Conservation (phyloP, 2,888 invertebrate genomes). For the Malacosoma neustria region DNA sequence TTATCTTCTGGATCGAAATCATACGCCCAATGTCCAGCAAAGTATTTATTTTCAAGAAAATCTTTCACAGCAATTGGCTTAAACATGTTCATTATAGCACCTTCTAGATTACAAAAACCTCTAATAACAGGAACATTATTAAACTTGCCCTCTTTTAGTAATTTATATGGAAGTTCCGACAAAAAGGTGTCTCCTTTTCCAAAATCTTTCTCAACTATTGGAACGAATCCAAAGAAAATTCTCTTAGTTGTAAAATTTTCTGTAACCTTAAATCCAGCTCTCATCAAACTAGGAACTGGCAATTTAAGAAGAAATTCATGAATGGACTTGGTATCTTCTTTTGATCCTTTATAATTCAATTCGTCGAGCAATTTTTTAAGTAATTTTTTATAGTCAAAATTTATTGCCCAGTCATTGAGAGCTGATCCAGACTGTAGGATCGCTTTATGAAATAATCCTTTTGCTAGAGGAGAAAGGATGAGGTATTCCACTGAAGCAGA, state of each 20-base stretch:
- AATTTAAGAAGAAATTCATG: slow-evolving; percentile 21
- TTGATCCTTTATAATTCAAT: slow-evolving; percentile 26
- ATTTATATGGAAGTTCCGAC: slow-evolving; percentile 39
- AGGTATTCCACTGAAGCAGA: slow-evolving; percentile 37
- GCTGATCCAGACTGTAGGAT: slow-evolving; percentile 42
- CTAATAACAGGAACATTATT: slow-evolving; percentile 53
- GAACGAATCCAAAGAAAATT: slow-evolving; percentile 34
- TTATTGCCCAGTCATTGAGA: slow-evolving; percentile 37
- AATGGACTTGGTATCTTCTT: slow-evolving; percentile 19
- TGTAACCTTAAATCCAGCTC: slow-evolving; percentile 15
- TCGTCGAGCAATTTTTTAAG: slow-evolving; percentile 20
- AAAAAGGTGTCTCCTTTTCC: slow-evolving; percentile 28
- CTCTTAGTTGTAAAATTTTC: slow-evolving; percentile 16
- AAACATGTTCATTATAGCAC: slow-evolving; percentile 33
- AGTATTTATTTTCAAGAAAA: slow-evolving; percentile 22
- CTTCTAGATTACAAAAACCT: slow-evolving; percentile 64
- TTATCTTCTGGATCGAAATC: slow-evolving; percentile 17
- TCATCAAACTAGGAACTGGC: slow-evolving; percentile 15
- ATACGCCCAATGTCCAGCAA: slow-evolving; percentile 22
- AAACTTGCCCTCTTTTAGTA: slow-evolving; percentile 42
- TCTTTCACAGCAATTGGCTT: slow-evolving; percentile 22
- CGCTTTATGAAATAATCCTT: slow-evolving; percentile 41
- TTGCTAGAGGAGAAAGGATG: slow-evolving; percentile 29
- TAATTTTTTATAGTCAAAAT: slow-evolving; percentile 24
- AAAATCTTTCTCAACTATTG: slow-evolving; percentile 38